Conservation (phyloP, 2,888 invertebrate species). For the Morpho deidamia region DNA sequence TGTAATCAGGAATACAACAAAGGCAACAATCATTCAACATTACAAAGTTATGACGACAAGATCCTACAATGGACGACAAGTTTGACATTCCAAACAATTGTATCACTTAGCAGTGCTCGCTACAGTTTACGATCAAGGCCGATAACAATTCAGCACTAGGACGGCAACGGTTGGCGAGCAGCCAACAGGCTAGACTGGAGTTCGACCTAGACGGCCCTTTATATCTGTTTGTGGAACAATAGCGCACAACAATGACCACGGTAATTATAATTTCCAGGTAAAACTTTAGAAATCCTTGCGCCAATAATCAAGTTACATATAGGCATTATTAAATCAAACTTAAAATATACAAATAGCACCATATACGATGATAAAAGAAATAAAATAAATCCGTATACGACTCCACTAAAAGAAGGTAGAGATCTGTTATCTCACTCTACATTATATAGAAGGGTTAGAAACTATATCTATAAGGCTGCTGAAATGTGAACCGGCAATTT, state of each 20-base stretch:
- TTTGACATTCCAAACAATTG: conserved; percentile 1
- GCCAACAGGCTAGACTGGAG: conserved; percentile 18
- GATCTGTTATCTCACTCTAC: no score
- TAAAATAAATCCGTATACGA: no score
- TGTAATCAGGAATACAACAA: not conserved
- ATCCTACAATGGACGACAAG: not conserved
- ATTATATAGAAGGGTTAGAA: no score
- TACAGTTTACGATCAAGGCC: conserved; percentile 23
- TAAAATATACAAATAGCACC: no score
- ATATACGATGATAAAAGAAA: no score
- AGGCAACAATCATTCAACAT: conserved; percentile 4
- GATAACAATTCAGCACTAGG: conserved; percentile 15
- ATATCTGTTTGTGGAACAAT: conserved; percentile 17
- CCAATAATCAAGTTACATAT: no score
- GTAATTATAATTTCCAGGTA: not conserved
- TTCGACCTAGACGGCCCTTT: conserved; percentile 8
- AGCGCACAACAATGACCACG: conserved; percentile 17
- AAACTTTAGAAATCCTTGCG: not conserved
- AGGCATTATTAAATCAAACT: no score
- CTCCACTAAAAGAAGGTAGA: no score
- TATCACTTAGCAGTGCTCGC: conserved; percentile 12
- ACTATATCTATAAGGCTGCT: no score
- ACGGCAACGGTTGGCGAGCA: conserved; percentile 18
- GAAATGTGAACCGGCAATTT: no score
- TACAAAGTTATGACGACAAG: conserved; percentile 4